These are phyloP conservation scores for Poecilia velifera DNA, from an alignment of 2,797 vertebrate genomes.

Conservation along the genomic window DNA sequence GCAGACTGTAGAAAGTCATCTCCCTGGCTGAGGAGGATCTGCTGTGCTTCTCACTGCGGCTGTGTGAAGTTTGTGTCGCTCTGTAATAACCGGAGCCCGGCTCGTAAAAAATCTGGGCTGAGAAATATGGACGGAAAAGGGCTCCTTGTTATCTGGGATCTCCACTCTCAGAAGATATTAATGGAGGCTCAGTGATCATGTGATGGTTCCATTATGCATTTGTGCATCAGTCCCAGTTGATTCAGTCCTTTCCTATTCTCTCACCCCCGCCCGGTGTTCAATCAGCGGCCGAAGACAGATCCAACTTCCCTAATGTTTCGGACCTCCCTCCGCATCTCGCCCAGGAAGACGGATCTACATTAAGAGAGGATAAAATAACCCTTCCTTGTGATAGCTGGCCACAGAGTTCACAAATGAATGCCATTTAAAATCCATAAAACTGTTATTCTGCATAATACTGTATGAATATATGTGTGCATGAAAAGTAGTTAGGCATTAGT, in stretches of 20 bases:
- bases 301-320: constrained; percentile 74
- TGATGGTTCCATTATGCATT: constrained; percentile 67
- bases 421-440: constrained; percentile 84
- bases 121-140: constrained; percentile 60
- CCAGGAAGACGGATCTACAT: constrained; percentile 74
- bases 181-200: constrained; percentile 53
- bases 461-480: constrained; percentile 78
- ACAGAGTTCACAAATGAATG: constrained; percentile 78
- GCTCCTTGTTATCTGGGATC: constrained; percentile 57
- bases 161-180: constrained; percentile 59
- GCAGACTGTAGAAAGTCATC: constrained; percentile 75
- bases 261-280: constrained; percentile 61
- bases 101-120: constrained; percentile 62
- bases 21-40: constrained; percentile 62
- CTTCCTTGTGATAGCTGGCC: constrained; percentile 75
- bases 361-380: constrained; percentile 77
- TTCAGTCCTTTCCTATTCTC: constrained; percentile 54
- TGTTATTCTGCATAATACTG: constrained; percentile 82
- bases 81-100: constrained; percentile 51
- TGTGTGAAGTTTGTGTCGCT: constrained; percentile 68
- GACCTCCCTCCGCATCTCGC: constrained; percentile 71
- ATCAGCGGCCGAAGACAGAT: constrained; percentile 72
- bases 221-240: constrained; percentile 59
- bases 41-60: constrained; percentile 49
- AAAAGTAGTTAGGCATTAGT: constrained; percentile 69